phyloP scores from a whole-genome alignment of 2,888 invertebrate genomes.

The Apocheima hispidaria region DNA sequence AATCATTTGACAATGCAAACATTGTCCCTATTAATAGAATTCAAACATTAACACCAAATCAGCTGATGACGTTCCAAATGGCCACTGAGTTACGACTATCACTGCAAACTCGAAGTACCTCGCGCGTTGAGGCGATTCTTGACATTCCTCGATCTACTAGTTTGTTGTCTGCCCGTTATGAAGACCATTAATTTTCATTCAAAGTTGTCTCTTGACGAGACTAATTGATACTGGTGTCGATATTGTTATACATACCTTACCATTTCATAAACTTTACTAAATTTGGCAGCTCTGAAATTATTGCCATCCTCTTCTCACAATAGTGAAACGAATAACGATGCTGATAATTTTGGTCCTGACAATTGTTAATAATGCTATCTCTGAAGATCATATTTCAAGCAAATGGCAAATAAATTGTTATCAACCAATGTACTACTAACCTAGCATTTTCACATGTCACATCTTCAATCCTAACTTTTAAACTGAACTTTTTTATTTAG shows the following conservation, averaged over 20 bases:
- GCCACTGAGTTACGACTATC: conserved; percentile 4
- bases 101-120: conserved; percentile 4
- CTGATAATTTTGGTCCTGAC: too few species aligned
- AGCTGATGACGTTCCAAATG: conserved; percentile 21
- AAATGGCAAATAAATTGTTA: conserved; percentile 4
- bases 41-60: conserved; percentile 23
- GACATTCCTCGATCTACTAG: conserved; percentile 5
- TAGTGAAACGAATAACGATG: too few species aligned
- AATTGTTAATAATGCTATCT: too few species aligned
- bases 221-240: not conserved
- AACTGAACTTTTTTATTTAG: too few species aligned
- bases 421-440: too few species aligned
- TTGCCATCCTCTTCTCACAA: too few species aligned
- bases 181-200: not conserved
- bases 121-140: not conserved
- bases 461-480: not conserved
- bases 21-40: conserved; percentile 15
- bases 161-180: not conserved
- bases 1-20: conserved; percentile 27
- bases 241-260: not conserved
- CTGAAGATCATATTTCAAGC: conserved; percentile 2
- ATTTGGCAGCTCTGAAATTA: too few species aligned
- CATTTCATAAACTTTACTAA: too few species aligned
- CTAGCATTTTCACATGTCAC: not conserved
- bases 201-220: not conserved